Percentiles rank a stretch among this genome's conserved stretches.
phyloP scores from a whole-genome alignment of 2,888 invertebrate species.

The Euplagia quadripunctaria region DNA sequence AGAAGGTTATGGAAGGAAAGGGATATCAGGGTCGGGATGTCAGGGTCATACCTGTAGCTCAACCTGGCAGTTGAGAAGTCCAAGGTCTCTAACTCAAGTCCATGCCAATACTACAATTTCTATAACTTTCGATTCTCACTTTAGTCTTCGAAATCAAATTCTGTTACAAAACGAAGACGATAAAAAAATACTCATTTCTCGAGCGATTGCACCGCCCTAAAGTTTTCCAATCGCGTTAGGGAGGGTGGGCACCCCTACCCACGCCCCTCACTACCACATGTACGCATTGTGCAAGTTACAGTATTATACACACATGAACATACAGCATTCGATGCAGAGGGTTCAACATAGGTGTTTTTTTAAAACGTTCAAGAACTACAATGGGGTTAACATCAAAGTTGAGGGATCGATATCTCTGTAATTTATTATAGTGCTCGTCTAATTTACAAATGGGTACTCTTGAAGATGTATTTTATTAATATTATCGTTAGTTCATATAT shows the following conservation, averaged over 20 bases:
- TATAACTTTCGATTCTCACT: conserved; percentile 1
- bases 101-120: too few species aligned
- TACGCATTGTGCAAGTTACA: conserved; percentile 65
- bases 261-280: conserved; percentile 60
- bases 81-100: too few species aligned
- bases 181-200: conserved; percentile 48
- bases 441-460: background rate
- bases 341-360: conserved; percentile 46
- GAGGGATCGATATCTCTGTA: conserved; percentile 17
- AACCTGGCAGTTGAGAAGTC: too few species aligned
- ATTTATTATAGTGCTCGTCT: conserved; percentile 16
- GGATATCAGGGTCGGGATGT: too few species aligned
- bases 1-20: too few species aligned
- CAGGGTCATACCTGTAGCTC: too few species aligned
- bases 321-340: conserved; percentile 49
- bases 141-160: conserved; percentile 24
- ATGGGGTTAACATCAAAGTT: conserved; percentile 24
- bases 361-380: conserved; percentile 33
- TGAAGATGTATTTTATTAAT: background rate
- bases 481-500: background rate
- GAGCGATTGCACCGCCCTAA: conserved; percentile 70
- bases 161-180: conserved; percentile 30
- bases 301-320: conserved; percentile 52
- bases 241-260: conserved; percentile 63
- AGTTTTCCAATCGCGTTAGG: conserved; percentile 72